These are phyloP conservation scores for Galemys pyrenaicus DNA, from an alignment of 2,113 vertebrate genomes.

Conservation along the genomic window DNA sequence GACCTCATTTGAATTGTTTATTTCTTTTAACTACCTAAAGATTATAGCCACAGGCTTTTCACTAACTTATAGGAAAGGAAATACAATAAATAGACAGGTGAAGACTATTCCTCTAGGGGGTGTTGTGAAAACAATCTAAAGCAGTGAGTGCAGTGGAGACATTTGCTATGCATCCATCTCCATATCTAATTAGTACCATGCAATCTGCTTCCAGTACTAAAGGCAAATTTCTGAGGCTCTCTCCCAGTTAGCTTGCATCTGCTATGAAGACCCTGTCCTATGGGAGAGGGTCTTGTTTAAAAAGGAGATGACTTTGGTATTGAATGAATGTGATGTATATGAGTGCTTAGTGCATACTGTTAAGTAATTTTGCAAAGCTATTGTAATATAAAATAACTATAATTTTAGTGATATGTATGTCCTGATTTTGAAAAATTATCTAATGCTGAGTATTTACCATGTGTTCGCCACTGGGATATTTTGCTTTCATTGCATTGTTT, in stretches of 20 bases:
- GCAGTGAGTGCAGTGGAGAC: not conserved
- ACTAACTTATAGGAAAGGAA: conserved; percentile 30
- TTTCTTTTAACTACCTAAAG: conserved; percentile 65
- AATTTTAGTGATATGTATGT: not conserved
- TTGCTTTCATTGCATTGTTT: not conserved
- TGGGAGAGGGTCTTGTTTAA: not conserved
- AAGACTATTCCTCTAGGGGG: not conserved
- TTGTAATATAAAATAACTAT: not conserved
- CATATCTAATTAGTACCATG: not conserved
- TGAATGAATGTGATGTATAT: not conserved
- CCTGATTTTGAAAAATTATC: not conserved
- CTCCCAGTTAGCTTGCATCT: not conserved
- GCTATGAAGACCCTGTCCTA: not conserved
- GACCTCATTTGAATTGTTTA: conserved; percentile 29
- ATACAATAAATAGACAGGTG: conserved; percentile 23
- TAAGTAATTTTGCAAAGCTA: not conserved
- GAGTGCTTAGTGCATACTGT: not conserved
- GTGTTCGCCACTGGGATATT: not conserved
- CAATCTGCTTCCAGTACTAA: not conserved
- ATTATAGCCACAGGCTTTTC: conserved; percentile 52
- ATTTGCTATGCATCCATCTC: not conserved
- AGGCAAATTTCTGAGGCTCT: not conserved
- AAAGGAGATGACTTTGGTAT: not conserved
- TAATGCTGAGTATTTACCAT: not conserved
- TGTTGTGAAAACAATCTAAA: not conserved